Evolutionary conservation across 2,113 vertebrate species (phyloP).

Genomic region (Apaloderma vittatum): DNA sequence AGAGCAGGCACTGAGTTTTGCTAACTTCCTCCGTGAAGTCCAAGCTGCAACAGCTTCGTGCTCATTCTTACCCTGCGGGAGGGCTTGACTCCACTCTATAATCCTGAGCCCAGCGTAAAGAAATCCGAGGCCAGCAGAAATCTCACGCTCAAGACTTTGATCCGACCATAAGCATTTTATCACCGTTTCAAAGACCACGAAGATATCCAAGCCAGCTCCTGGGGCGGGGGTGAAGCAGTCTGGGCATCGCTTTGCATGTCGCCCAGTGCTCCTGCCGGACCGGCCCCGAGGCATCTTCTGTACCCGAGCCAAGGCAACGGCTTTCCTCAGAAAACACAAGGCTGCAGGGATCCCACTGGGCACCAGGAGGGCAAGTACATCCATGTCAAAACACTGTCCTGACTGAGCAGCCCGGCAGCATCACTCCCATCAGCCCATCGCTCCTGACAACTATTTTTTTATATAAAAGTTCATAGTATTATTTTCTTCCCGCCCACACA

Average conservation of each 20-base stretch:
- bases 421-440: background rate
- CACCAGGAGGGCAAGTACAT: rapidly evolving
- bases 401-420: background rate
- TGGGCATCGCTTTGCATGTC: background rate
- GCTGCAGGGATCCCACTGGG: rapidly evolving
- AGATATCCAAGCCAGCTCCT: rapidly evolving
- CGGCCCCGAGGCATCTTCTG: background rate
- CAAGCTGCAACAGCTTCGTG: background rate
- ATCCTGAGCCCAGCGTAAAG: background rate
- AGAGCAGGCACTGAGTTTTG: background rate
- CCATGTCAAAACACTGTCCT: background rate
- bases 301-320: rapidly evolving
- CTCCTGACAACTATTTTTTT: background rate
- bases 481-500: background rate
- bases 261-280: background rate
- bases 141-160: background rate
- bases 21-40: background rate
- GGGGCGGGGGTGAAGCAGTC: background rate
- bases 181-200: rapidly evolving
- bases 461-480: background rate
- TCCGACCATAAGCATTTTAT: background rate
- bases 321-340: background rate
- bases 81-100: background rate
- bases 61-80: background rate
- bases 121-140: background rate